Evolutionary conservation across 92 coral and sea anemone genomes (phyloP), one percentile per base, ranked within the genome.

Genomic region (Galaxea fascicularis): DNA sequence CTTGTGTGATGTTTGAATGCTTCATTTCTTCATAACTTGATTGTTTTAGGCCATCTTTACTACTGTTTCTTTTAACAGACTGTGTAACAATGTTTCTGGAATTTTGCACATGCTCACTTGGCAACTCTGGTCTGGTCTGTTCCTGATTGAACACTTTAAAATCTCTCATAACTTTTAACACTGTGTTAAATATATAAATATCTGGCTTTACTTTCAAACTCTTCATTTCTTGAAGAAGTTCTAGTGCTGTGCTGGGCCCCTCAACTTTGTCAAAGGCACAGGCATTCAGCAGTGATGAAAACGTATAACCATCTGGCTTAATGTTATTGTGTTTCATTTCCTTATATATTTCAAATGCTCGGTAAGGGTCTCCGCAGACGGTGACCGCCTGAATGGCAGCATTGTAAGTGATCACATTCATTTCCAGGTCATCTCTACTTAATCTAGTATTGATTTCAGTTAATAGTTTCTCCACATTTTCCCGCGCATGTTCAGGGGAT

Each of bases 341-440:
- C 5, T 85, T 79, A 71, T 94, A 92, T 35, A 94, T 84, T 11
- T 86, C 90, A 85, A 94, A 86, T 44, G 95, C 91, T 25, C 53
- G 27, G 15, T 35, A 29, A 7, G 93, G 89, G 68, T 82, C 76
- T 6, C 93, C 92, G 28, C 93, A 92, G 8, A 89, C 59, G 29
- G 95, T 93, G 47, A 89, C 89, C 8, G 95, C 95, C 72, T 94
- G 93, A 54, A 94, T 89, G 45, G 95, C 94, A 29, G 98, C 92
- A 84, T 94, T 94, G 82, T 84, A 94, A 29, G 98, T 92, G 59
- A 92, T 94, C 20, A 85, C 77, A 58, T 89, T 89, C 46, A 89
- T 84, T 28, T 87, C 90, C 25, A 94, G 63, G 7, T 84, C 86
- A 4, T 85, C 59, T 62, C 64, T 84, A 49, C 79, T 73, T 28